These are phyloP conservation scores for Elmis aenea DNA, from an alignment of 2,888 invertebrate genomes.

Conservation along the genomic window DNA sequence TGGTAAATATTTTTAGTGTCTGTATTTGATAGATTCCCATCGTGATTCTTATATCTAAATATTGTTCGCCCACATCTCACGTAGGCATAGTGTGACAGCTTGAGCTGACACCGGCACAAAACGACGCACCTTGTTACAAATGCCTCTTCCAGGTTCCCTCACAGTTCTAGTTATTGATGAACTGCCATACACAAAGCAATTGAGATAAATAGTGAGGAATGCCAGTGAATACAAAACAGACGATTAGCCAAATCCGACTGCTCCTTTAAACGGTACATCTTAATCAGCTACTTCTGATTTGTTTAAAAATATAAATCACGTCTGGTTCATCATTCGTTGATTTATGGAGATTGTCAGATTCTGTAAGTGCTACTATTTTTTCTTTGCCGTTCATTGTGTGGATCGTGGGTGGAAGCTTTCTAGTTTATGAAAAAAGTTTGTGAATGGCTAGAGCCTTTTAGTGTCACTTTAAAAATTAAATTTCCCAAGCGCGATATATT, in stretches of 20 bases:
- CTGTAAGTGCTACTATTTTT: no score
- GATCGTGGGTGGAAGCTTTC: no score
- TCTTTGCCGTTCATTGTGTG: no score
- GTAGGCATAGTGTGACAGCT: conserved; percentile 5
- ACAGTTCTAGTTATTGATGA: conserved; percentile 15
- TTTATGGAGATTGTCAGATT: no score
- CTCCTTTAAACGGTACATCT: conserved; percentile 10
- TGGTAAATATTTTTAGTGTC: conserved; percentile 1
- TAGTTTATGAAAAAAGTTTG: no score
- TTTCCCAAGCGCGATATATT: no score
- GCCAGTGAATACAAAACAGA: conserved; percentile 12
- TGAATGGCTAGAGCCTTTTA: no score
- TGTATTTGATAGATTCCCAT: background rate
- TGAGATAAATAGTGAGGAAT: conserved; percentile 15
- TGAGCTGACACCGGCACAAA: conserved; percentile 10
- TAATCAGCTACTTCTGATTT: conserved; percentile 7
- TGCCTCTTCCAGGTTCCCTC: conserved; percentile 11
- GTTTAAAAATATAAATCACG: no score
- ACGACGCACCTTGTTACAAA: conserved; percentile 9
- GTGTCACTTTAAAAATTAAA: no score
- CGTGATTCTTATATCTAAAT: background rate
- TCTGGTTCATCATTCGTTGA: no score
- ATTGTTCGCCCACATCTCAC: conserved; percentile 2
- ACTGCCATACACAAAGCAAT: conserved; percentile 16
- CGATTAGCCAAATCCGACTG: conserved; percentile 12